Evolutionary conservation across 2,113 vertebrate species (phyloP), one percentile per base, ranked within the genome.

Genomic region (Nothocercus julius): DNA sequence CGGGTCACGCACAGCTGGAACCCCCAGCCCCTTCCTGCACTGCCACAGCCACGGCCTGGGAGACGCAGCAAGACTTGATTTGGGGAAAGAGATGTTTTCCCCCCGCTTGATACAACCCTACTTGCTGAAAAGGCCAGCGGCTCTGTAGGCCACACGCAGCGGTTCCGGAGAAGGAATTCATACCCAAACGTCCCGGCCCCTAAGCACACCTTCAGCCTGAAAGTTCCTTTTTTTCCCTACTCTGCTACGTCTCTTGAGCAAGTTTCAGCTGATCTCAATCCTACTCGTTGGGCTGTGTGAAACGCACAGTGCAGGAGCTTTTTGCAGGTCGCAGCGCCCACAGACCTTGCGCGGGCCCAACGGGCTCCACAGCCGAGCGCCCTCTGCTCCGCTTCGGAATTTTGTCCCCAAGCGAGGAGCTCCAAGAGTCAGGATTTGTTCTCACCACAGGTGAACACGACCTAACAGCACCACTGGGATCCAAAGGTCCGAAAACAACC

Each of bases 381-480:
- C 85, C 36, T 51, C 6, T 53, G 9, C 0, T 6, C 30, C 19
- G 11, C 7, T 30, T 59, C 51, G 32, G 61, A 88, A 56, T 25
- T 92, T 58, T 68, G 45, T 61, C 84, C 32, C 73, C 74, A 62
- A 66, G 54, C 38, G 53, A 27, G 7, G 53, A 67, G 93, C 34
- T 47, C 53, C 68, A 79, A 40, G 42, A 3, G 2, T 34, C 56
- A 84, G 47, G 49, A 8, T 34, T 75, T 64, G 73, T 34, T 92
- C 90, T 68, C 69, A 90, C 38, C 66, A 92, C 56, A 70, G 61
- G 34, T 80, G 88, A 78, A 51, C 76, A 42, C 67, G 80, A 81
- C 64, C 92, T 82, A 73, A 63, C 42, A 32, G 54, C 54, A 32
- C 18, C 30, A 58, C 54, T 58, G 54, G 16, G 54, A 58, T 58